These are phyloP conservation scores for Echeneis naucrates DNA, from an alignment of 2,797 vertebrate genomes.

Conservation along the genomic window DNA sequence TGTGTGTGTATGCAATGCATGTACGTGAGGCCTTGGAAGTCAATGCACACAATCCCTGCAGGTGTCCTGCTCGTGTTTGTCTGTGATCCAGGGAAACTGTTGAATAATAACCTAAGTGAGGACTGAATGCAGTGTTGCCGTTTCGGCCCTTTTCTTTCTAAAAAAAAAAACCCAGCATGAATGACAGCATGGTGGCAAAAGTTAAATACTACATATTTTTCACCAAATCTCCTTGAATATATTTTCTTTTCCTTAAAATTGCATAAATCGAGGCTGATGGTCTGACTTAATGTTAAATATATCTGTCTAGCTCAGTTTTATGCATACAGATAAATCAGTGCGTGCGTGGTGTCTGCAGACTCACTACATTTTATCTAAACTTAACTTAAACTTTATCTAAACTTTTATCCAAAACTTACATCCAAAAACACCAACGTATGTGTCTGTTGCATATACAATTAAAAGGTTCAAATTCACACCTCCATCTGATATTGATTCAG, in stretches of 20 bases:
- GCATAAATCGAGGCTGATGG: background rate
- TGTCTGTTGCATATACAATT: slow-evolving; percentile 35
- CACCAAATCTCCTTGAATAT: background rate
- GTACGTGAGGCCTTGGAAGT: no score
- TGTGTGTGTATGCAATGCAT: no score
- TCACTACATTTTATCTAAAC: slow-evolving; percentile 15
- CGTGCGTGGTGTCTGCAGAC: slow-evolving; percentile 20
- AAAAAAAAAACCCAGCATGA: background rate
- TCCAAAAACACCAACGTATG: no score
- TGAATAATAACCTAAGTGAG: background rate
- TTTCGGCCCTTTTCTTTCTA: background rate
- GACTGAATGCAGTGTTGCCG: background rate
- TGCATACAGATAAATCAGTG: slow-evolving; percentile 33
- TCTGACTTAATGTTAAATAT: background rate
- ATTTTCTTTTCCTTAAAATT: background rate
- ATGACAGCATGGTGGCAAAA: background rate
- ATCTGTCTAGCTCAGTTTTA: background rate
- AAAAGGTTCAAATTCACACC: slow-evolving; percentile 24
- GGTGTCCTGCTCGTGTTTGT: no score
- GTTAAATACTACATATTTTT: background rate
- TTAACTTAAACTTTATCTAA: no score
- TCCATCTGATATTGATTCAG: background rate
- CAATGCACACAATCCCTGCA: no score
- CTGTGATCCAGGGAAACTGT: background rate
- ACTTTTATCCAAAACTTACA: slow-evolving; percentile 23